Conservation (phyloP, 2,797 vertebrate species). For the Linurgus olivaceus region DNA sequence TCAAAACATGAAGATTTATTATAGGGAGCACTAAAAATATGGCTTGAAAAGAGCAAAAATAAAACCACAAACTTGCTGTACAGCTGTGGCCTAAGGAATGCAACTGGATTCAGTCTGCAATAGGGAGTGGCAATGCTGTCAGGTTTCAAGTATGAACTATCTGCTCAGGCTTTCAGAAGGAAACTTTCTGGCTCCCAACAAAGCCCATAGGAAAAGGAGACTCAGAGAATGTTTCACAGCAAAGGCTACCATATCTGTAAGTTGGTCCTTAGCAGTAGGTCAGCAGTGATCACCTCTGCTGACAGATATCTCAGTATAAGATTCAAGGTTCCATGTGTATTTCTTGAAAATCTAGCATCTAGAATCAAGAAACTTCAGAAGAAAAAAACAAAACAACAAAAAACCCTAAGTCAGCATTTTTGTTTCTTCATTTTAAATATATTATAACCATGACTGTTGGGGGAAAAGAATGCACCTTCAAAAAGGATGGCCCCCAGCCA, state of each 20-base stretch:
- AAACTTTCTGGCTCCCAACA: neutral
- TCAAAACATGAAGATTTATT: conserved; percentile 68
- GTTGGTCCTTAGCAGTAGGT: neutral
- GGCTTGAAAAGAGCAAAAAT: conserved; percentile 55
- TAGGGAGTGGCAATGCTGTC: neutral
- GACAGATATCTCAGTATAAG: neutral
- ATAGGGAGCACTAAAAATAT: conserved; percentile 56
- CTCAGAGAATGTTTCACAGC: neutral
- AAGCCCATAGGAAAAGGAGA: neutral
- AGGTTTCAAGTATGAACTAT: conserved; percentile 44
- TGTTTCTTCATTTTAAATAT: neutral
- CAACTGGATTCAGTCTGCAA: conserved; percentile 13
- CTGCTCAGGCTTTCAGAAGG: neutral
- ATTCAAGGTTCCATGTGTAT: neutral
- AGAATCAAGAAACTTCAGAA: neutral
- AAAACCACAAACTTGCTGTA: conserved; percentile 61
- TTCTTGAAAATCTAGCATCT: neutral
- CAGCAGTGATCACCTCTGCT: neutral
- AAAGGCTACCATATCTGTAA: neutral
- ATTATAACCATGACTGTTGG: neutral
- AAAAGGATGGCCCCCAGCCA: neutral
- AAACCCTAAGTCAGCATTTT: neutral
- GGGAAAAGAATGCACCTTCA: neutral
- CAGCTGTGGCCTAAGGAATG: conserved; percentile 55
- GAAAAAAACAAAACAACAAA: too few species aligned